A percentile compares a stretch with the other conserved stretches of the same genome.
Conservation (phyloP, 2,888 invertebrate genomes). For the Incurvaria masculella region DNA sequence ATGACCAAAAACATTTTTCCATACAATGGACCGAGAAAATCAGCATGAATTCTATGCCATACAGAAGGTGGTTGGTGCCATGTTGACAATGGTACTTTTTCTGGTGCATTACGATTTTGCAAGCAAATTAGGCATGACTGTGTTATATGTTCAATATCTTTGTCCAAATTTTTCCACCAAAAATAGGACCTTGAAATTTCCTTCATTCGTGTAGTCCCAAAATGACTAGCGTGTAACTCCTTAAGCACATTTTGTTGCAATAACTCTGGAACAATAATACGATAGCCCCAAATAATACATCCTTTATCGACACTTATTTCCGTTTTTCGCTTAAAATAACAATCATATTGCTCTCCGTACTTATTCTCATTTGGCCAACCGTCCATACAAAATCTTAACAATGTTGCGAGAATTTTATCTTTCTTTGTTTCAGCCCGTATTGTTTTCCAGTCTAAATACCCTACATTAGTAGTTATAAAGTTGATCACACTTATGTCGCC, state of each 20-base stretch:
- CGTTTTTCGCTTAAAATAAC: background rate
- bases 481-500: too few species aligned
- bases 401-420: background rate
- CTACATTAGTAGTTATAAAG: too few species aligned
- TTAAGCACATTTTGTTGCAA: background rate
- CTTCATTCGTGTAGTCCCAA: background rate
- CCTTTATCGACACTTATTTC: background rate
- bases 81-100: too few species aligned
- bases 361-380: slow-evolving; percentile 1
- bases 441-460: background rate
- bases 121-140: too few species aligned
- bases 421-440: background rate
- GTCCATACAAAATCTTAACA: background rate
- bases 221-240: slow-evolving; percentile 2
- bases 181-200: background rate
- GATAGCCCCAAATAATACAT: background rate
- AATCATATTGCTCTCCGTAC: background rate
- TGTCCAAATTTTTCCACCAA: background rate
- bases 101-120: too few species aligned
- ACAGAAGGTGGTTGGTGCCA: too few species aligned
- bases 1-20: slow-evolving; percentile 13
- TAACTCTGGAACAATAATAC: background rate
- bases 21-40: slow-evolving; percentile 14
- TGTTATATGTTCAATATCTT: background rate
- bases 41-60: slow-evolving; percentile 13